Conservation (phyloP, 2,888 invertebrate species). For the Cyclophora albipunctata region DNA sequence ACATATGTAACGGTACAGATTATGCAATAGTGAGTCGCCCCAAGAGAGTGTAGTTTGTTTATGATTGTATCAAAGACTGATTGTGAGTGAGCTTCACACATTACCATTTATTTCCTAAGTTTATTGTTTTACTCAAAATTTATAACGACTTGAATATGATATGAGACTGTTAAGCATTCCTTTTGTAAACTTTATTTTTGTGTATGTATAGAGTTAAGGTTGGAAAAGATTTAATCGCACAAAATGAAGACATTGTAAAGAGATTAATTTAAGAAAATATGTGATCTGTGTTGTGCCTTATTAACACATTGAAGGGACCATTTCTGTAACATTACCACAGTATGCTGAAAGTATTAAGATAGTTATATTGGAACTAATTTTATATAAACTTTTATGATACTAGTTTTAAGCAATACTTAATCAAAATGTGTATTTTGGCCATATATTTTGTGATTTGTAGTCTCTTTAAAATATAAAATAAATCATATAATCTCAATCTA, state of each 20-base stretch:
- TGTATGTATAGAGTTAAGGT: slow-evolving; percentile 3
- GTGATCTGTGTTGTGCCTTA: slow-evolving; percentile 62
- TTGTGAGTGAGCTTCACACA: slow-evolving; percentile 41
- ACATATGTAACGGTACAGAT: slow-evolving; percentile 83
- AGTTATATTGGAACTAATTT: neutral
- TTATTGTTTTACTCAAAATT: neutral
- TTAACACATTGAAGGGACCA: slow-evolving; percentile 53
- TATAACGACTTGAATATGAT: slow-evolving; percentile 15
- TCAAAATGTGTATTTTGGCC: slow-evolving; percentile 28
- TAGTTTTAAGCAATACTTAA: slow-evolving; percentile 8
- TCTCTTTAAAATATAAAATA: slow-evolving; percentile 36
- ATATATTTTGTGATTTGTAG: slow-evolving; percentile 44
- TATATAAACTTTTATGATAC: neutral
- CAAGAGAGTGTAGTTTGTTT: slow-evolving; percentile 80
- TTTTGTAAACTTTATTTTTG: slow-evolving; percentile 25
- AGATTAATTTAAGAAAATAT: slow-evolving; percentile 23
- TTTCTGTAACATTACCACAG: slow-evolving; percentile 25
- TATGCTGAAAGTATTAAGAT: slow-evolving; percentile 16
- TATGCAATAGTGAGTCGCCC: slow-evolving; percentile 90
- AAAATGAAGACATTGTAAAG: slow-evolving; percentile 27
- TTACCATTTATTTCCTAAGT: slow-evolving; percentile 24
- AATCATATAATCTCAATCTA: slow-evolving; percentile 35
- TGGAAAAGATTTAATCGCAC: slow-evolving; percentile 24
- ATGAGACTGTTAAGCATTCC: slow-evolving; percentile 50
- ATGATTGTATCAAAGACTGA: slow-evolving; percentile 43